A percentile compares a stretch with the other conserved stretches of the same genome.
phyloP scores from a whole-genome alignment of 2,797 vertebrate genomes.

The Epinephelus awoara region DNA sequence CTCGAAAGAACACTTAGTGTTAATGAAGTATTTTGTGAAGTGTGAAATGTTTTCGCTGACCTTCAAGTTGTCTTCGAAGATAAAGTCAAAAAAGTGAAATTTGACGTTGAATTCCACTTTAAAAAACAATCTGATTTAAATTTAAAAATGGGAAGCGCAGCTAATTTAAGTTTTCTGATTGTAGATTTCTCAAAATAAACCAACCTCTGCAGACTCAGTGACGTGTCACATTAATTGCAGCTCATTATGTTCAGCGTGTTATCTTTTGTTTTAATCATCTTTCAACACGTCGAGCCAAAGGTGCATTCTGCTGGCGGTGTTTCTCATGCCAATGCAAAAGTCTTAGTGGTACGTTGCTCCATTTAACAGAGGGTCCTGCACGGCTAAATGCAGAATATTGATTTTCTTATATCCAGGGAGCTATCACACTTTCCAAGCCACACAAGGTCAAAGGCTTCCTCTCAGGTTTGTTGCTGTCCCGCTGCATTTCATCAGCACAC shows the following conservation, averaged over 20 bases:
- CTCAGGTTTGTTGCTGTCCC: slow-evolving; percentile 47
- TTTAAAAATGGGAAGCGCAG: background rate
- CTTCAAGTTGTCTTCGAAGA: slow-evolving; percentile 48
- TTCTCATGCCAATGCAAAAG: slow-evolving; percentile 39
- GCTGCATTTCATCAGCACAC: slow-evolving; percentile 63
- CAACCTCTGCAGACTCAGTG: background rate
- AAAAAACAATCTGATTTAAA: background rate
- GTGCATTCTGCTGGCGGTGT: slow-evolving; percentile 17
- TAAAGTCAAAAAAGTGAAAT: background rate
- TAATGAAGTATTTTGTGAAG: slow-evolving; percentile 52
- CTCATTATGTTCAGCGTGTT: slow-evolving; percentile 26
- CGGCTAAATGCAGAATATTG: slow-evolving; percentile 80
- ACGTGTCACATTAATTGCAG: background rate
- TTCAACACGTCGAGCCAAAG: slow-evolving; percentile 22
- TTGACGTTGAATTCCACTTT: background rate
- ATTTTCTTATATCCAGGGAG: slow-evolving; percentile 75
- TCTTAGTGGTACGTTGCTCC: slow-evolving; percentile 35
- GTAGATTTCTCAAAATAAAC: slow-evolving; percentile 26
- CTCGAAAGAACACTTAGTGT: slow-evolving; percentile 32
- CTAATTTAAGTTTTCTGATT: background rate
- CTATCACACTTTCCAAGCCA: slow-evolving; percentile 65
- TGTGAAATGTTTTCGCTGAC: slow-evolving; percentile 59
- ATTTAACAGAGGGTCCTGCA: slow-evolving; percentile 65
- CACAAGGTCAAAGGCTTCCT: slow-evolving; percentile 78
- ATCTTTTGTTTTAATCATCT: slow-evolving; percentile 40